Evolutionary conservation across 2,113 vertebrate genomes (phyloP).

Genomic region (Anhinga rufa): DNA sequence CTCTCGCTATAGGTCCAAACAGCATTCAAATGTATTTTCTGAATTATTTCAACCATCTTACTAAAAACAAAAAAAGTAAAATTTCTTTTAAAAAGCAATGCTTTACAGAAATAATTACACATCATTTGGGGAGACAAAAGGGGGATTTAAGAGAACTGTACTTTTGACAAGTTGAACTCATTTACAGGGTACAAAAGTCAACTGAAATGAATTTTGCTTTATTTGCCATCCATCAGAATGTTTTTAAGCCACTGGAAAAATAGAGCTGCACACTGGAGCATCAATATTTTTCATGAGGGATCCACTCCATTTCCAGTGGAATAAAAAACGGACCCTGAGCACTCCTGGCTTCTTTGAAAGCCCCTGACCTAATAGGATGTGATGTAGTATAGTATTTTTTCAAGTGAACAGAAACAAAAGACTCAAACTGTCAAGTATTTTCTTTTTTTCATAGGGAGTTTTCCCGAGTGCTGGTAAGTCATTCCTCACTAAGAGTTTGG

Average conservation of each 20-base stretch:
- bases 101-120: not conserved
- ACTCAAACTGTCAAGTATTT: not conserved
- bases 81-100: not conserved
- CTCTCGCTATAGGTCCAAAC: not conserved
- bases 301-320: not conserved
- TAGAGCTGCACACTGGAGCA: not conserved
- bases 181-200: not conserved
- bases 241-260: not conserved
- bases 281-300: not conserved
- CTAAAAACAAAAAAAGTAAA: no score
- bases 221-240: not conserved
- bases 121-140: not conserved
- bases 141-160: not conserved
- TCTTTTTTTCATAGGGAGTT: not conserved
- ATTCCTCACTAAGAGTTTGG: not conserved
- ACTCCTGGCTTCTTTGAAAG: not conserved
- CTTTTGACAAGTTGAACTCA: no score
- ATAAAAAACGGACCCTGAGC: not conserved
- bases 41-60: not conserved
- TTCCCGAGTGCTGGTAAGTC: not conserved
- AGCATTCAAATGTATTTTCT: not conserved
- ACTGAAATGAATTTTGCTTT: not conserved
- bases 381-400: not conserved
- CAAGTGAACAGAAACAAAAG: not conserved
- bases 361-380: not conserved